Conservation (phyloP, 2,888 invertebrate species). For the Cephus rjabovi region DNA sequence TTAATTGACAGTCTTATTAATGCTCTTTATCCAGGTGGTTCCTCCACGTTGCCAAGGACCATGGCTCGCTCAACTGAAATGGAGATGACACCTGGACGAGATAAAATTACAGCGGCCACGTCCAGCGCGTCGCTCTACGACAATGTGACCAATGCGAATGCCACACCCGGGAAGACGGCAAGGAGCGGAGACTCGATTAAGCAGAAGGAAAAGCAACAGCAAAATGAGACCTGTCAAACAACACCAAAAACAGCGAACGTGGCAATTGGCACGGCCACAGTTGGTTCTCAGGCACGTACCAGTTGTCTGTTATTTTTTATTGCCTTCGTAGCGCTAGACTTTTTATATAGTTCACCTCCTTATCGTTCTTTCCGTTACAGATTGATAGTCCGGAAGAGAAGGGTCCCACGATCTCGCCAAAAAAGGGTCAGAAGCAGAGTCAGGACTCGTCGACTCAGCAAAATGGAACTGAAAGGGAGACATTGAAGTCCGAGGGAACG, state of each 20-base stretch:
- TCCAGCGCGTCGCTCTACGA: conserved; percentile 90
- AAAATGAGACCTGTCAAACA: conserved; percentile 66
- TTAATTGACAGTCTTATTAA: not conserved
- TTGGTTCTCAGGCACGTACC: conserved; percentile 70
- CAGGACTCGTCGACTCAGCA: conserved; percentile 65
- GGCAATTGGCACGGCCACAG: conserved; percentile 59
- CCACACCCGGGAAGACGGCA: conserved; percentile 48
- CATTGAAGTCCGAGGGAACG: conserved; percentile 82
- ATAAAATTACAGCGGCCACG: conserved; percentile 86
- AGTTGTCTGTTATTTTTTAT: not conserved
- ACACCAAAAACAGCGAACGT: conserved; percentile 61
- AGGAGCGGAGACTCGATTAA: conserved; percentile 54
- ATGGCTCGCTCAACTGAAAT: conserved; percentile 77
- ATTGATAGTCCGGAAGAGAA: conserved; percentile 64
- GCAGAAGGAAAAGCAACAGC: conserved; percentile 67
- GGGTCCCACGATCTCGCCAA: conserved; percentile 67
- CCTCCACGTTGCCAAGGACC: conserved; percentile 86
- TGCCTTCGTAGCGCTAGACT: not conserved
- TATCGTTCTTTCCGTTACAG: conserved; percentile 29
- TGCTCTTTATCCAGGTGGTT: conserved; percentile 66
- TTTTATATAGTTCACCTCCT: not conserved
- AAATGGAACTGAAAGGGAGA: conserved; percentile 66
- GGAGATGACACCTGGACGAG: conserved; percentile 70
- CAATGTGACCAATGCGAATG: conserved; percentile 73
- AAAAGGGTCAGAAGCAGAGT: conserved; percentile 69